Evolutionary conservation across 2,797 vertebrate genomes (phyloP), one percentile per base, ranked within the genome.

Genomic region (Crocidura indochinensis): DNA sequence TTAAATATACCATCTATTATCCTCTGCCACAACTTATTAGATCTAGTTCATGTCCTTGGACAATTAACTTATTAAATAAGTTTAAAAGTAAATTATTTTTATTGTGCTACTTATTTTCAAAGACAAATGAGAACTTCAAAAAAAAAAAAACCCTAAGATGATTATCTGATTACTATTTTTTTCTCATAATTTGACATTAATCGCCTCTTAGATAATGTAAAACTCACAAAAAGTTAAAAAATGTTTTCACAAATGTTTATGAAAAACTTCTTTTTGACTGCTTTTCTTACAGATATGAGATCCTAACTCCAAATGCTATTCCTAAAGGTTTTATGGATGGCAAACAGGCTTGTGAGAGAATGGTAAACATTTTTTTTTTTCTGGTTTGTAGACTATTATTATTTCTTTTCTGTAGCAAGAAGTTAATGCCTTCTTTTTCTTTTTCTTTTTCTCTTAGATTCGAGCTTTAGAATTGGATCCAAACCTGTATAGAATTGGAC

Each of bases 261-360:
- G 91, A 73, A 93, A 94, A 6, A 2, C 46, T 56, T 72, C 20
- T 60, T 69, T 75, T 71, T 31, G 94, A 78, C 69, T 75, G n/a
- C 74, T 96, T 94, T 87, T 91, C 56, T 96, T 95, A 19, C 93
- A 99, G 99, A 97, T 99, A 99, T 27, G 99, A 99, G 96, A 99
- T 99, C 97, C 98, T 99, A 71, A 99, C 99, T 72, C 99, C 99
- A 64, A 99, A 99, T 60, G 99, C 99, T n/a, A 99, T 99, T 93
- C 99, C 99, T 29, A 99, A 99, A 76, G 99, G 99, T 9, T 99
- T 99, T 96, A 99, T 99, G 99, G 99, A 99, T 88, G 99, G 99
- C 19, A 99, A 99, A 88, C 99, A 99, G 93, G 99, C 99, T 88
- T 99, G 99, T 97, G 99, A 99, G 88, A 98, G 99, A 77, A 99